Evolutionary conservation across 2,113 vertebrate genomes (phyloP).

Genomic region (Menura novaehollandiae): DNA sequence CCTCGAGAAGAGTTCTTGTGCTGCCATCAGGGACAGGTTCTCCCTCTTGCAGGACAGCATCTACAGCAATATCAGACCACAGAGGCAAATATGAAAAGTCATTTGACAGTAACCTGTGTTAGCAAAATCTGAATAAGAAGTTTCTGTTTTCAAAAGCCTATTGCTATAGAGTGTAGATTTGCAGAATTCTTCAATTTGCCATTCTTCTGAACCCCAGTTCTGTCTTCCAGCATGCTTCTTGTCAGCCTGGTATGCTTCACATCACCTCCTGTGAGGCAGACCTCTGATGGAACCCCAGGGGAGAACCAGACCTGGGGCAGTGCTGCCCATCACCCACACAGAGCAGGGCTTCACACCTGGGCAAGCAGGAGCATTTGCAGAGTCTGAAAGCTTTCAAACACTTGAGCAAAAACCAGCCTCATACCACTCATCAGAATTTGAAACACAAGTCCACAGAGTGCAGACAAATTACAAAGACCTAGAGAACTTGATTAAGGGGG

Average conservation of each 20-base stretch:
- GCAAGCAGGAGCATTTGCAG: not conserved
- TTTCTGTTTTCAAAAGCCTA: not conserved
- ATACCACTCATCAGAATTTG: not conserved
- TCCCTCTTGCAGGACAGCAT: not conserved
- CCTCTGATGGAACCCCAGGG: not conserved
- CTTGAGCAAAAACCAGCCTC: not conserved
- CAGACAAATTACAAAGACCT: not conserved
- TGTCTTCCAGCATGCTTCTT: not conserved
- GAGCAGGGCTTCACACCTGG: not conserved
- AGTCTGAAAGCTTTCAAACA: not conserved
- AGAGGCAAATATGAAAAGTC: not conserved
- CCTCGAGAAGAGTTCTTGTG: rapidly evolving
- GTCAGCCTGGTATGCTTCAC: not conserved
- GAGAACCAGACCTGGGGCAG: not conserved
- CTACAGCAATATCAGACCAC: not conserved
- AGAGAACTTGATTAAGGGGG: not conserved
- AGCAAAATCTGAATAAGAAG: not conserved
- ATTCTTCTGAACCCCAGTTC: not conserved
- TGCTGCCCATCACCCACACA: not conserved
- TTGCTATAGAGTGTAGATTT: not conserved
- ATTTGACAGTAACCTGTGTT: not conserved
- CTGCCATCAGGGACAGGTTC: not conserved
- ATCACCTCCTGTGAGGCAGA: not conserved
- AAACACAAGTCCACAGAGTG: not conserved
- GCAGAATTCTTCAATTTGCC: not conserved